These are phyloP conservation scores for Erebia aethiops DNA, from an alignment of 2,888 invertebrate species.

Conservation along the genomic window DNA sequence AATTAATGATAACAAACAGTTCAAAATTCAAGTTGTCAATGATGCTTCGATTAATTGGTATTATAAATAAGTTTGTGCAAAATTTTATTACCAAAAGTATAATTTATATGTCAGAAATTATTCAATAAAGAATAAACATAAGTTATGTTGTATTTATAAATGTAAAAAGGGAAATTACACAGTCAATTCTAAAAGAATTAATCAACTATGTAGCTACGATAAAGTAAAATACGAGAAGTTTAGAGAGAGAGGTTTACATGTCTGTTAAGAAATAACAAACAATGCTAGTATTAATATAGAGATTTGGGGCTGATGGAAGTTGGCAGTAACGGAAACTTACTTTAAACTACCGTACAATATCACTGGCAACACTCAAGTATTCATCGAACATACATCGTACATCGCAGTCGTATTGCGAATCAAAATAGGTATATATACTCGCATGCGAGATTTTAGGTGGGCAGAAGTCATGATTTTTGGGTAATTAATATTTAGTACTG, in stretches of 20 bases:
- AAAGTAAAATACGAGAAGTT: conserved; percentile 1
- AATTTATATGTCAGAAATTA: conserved; percentile 6
- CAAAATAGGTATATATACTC: not conserved
- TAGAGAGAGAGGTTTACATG: conserved; percentile 5
- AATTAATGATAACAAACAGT: conserved; percentile 8
- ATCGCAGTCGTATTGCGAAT: not conserved
- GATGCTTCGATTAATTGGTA: not conserved
- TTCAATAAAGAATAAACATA: not conserved
- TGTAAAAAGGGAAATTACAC: not conserved
- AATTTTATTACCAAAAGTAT: conserved; percentile 6
- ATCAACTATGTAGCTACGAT: not conserved
- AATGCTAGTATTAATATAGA: not conserved
- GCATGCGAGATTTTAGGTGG: not conserved
- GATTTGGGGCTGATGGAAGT: conserved; percentile 9
- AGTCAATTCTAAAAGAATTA: not conserved
- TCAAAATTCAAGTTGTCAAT: conserved; percentile 7
- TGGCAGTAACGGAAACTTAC: conserved; percentile 9
- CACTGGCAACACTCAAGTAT: conserved; percentile 12
- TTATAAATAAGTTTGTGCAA: conserved; percentile 20
- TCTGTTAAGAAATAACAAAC: conserved; percentile 5
- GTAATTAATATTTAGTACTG: no score
- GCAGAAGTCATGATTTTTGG: not conserved
- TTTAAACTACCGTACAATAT: conserved; percentile 5
- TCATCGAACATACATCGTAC: not conserved
- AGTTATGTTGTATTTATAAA: not conserved